phyloP scores from a whole-genome alignment of 2,888 invertebrate species.

The Drosophila dives region DNA sequence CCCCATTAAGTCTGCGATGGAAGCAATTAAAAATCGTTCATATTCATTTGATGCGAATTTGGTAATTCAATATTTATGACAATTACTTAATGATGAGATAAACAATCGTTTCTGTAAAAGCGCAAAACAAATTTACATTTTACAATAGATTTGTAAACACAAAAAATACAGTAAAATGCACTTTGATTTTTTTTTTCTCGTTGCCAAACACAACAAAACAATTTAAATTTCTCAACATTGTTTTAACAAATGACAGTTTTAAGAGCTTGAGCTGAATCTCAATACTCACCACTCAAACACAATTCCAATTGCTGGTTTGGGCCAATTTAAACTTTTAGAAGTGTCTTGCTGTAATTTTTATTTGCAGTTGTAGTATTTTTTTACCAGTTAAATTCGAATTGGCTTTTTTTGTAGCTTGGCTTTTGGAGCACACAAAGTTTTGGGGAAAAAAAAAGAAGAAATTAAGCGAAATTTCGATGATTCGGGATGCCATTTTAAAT shows the following conservation, averaged over 20 bases:
- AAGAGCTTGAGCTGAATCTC: neutral
- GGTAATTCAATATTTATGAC: slow-evolving; percentile 10
- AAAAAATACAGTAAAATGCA: neutral
- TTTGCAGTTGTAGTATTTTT: slow-evolving; percentile 3
- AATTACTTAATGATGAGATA: slow-evolving; percentile 15
- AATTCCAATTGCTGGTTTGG: neutral
- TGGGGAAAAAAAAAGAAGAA: slow-evolving; percentile 24
- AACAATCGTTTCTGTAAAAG: neutral
- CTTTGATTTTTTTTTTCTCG: neutral
- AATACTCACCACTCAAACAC: slow-evolving; percentile 26
- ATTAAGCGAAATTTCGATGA: slow-evolving; percentile 41
- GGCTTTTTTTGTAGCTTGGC: neutral
- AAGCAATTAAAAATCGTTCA: slow-evolving; percentile 58
- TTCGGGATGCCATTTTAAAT: slow-evolving; percentile 41
- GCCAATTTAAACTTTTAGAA: neutral
- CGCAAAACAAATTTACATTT: neutral
- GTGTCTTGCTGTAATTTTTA: slow-evolving; percentile 6
- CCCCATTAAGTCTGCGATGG: slow-evolving; percentile 29
- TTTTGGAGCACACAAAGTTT: slow-evolving; percentile 28
- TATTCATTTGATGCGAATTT: slow-evolving; percentile 17
- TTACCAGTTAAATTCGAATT: slow-evolving; percentile 1
- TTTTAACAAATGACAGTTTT: neutral
- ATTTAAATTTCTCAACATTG: neutral
- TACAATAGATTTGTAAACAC: neutral
- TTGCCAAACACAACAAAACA: neutral